phyloP scores from a whole-genome alignment of 2,113 vertebrate genomes.

The Corythornis madagascariensis region DNA sequence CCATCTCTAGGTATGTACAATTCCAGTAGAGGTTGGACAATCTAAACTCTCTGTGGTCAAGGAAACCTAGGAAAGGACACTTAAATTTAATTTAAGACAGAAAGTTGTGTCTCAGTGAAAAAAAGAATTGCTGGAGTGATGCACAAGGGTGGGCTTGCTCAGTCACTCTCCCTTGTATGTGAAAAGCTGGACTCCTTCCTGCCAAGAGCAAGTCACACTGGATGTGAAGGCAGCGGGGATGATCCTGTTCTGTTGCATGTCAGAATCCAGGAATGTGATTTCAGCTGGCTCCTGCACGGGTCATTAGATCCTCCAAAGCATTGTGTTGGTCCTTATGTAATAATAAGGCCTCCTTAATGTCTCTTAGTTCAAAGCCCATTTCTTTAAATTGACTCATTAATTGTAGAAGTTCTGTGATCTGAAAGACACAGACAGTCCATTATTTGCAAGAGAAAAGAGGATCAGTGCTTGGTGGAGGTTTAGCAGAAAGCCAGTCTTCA shows the following conservation, averaged over 20 bases:
- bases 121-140: neutral
- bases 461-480: neutral
- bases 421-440: conserved; percentile 22
- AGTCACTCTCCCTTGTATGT: neutral
- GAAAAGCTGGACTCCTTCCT: neutral
- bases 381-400: conserved; percentile 97
- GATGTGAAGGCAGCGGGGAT: neutral
- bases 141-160: neutral
- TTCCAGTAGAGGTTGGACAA: neutral
- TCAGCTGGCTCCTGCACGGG: conserved; percentile 93
- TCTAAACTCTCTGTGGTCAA: neutral
- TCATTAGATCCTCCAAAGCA: conserved; percentile 96
- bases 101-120: neutral
- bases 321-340: conserved; percentile 94
- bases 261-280: conserved; percentile 35
- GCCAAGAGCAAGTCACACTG: neutral
- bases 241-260: neutral
- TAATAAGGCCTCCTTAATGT: conserved; percentile 94
- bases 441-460: neutral
- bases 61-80: neutral
- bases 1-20: neutral
- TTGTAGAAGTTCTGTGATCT: conserved; percentile 94
- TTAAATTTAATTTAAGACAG: neutral
- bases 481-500: neutral
- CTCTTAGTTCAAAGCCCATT: conserved; percentile 95